Evolutionary conservation across 2,113 vertebrate species (phyloP), one percentile per base, ranked within the genome.

Genomic region (Harpagus bidentatus): DNA sequence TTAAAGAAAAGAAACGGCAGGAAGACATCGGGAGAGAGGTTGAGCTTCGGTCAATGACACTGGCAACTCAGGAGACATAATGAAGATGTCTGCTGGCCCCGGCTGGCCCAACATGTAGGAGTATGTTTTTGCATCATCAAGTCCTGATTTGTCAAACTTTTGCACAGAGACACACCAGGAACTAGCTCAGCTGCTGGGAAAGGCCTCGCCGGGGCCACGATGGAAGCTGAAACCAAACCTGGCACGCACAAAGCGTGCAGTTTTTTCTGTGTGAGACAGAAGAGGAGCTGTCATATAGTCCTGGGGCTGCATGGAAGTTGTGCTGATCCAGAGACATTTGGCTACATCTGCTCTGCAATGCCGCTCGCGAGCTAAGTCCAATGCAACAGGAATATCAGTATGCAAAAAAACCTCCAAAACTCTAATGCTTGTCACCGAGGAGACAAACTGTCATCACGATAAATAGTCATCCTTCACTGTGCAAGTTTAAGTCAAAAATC

Each of bases 201-300:
- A 31, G 61, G 28, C 17, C 26, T 42, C 1, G 0, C 25, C 38
- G 36, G 40, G 53, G 7, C 40, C 13, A 11, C 0, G 1, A 15
- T 4, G 17, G 40, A 56, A 58, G 73, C 28, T 21, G 61, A 28
- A 40, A 29, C 11, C 53, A 55, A 55, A 52, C 7, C 11, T 62
- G 36, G 18, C 58, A 43, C 11, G 8, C 14, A 26, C 29, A 10
- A 43, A 79, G 9, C 3, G 1, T 23, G 29, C 26, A 25, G 4
- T 9, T 69, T 66, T 56, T 22, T 6, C 13, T 29, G 45, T 31
- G 4, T 22, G 42, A 34, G 38, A 26, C 38, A 17, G 67, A 55
- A 31, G 25, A 56, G 42, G 47, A 83, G 48, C 34, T 58, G 19
- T 14, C 23, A 6, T 25, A 12, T 10, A 7, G 10, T 9, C n/a